These are phyloP conservation scores for Rhinoderma darwinii DNA, from an alignment of 2,113 vertebrate species.

Conservation along the genomic window DNA sequence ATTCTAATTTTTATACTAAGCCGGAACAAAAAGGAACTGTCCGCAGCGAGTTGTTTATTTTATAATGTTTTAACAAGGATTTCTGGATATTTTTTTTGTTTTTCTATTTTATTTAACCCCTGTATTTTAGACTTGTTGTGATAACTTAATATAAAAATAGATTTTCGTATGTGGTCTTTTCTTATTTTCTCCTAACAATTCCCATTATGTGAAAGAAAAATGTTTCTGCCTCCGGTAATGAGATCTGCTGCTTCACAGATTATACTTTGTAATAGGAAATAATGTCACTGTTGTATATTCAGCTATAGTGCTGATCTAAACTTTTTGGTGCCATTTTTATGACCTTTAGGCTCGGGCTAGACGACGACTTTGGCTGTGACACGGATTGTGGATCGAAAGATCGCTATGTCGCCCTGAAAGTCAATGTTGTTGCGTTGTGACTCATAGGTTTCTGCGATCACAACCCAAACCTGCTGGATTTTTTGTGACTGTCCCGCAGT, in stretches of 20 bases:
- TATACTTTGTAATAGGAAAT: not conserved
- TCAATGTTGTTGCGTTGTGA: too few relatives aligned
- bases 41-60: slow-evolving; percentile 71
- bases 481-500: too few relatives aligned
- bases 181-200: not conserved
- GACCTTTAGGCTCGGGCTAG: too few relatives aligned
- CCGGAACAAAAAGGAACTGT: slow-evolving; percentile 64
- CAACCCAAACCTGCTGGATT: too few relatives aligned
- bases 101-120: slow-evolving; percentile 96
- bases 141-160: slow-evolving; percentile 88
- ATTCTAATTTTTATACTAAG: slow-evolving; percentile 73
- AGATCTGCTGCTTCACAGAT: not conserved
- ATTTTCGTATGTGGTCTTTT: slow-evolving; percentile 67
- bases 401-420: too few relatives aligned
- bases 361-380: too few relatives aligned
- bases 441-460: too few relatives aligned
- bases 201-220: not conserved
- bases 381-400: too few relatives aligned
- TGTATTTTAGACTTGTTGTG: slow-evolving; percentile 83
- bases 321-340: too few relatives aligned
- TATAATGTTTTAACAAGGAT: slow-evolving; percentile 89
- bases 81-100: slow-evolving; percentile 83
- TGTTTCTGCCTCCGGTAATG: not conserved
- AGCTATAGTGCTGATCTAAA: too few relatives aligned
- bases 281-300: too few relatives aligned